phyloP scores from a whole-genome alignment of 2,888 invertebrate genomes.

The Orchestes rusci region DNA sequence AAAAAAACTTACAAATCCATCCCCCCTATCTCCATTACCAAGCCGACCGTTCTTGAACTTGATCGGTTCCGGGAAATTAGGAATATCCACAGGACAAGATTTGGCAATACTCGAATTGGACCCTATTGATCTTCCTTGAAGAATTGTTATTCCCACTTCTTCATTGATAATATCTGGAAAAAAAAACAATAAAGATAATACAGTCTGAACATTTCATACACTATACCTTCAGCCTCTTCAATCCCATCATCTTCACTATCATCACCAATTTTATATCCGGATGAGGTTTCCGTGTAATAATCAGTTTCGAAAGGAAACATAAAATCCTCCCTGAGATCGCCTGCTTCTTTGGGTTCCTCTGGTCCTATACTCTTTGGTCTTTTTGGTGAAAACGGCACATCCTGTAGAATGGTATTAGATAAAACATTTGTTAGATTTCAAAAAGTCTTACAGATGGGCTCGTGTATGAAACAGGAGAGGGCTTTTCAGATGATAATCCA shows the following conservation, averaged over 20 bases:
- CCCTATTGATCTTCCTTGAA: neutral
- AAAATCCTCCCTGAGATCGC: slow-evolving; percentile 60
- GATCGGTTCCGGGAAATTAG: slow-evolving; percentile 46
- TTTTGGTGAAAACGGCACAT: slow-evolving; percentile 28
- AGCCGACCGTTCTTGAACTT: slow-evolving; percentile 32
- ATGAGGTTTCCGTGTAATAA: slow-evolving; percentile 46
- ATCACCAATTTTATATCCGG: slow-evolving; percentile 48
- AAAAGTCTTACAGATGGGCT: slow-evolving; percentile 11
- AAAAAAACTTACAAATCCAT: slow-evolving; percentile 39
- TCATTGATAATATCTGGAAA: slow-evolving; percentile 12
- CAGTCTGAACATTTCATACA: too few relatives aligned
- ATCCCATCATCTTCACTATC: slow-evolving; percentile 60
- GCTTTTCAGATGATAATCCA: slow-evolving; percentile 11
- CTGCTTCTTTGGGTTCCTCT: slow-evolving; percentile 36
- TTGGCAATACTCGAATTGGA: slow-evolving; percentile 51
- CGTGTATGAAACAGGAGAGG: slow-evolving; percentile 9
- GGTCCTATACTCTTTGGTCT: slow-evolving; percentile 31
- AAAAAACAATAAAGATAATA: too few relatives aligned
- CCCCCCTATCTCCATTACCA: slow-evolving; percentile 39
- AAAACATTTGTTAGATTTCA: neutral
- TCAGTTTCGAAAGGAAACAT: slow-evolving; percentile 70
- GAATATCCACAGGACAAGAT: slow-evolving; percentile 74
- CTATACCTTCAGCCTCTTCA: slow-evolving; percentile 48
- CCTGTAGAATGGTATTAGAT: slow-evolving; percentile 5
- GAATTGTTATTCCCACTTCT: slow-evolving; percentile 16